Evolutionary conservation across 2,113 vertebrate species (phyloP).

Genomic region (Chionis minor): DNA sequence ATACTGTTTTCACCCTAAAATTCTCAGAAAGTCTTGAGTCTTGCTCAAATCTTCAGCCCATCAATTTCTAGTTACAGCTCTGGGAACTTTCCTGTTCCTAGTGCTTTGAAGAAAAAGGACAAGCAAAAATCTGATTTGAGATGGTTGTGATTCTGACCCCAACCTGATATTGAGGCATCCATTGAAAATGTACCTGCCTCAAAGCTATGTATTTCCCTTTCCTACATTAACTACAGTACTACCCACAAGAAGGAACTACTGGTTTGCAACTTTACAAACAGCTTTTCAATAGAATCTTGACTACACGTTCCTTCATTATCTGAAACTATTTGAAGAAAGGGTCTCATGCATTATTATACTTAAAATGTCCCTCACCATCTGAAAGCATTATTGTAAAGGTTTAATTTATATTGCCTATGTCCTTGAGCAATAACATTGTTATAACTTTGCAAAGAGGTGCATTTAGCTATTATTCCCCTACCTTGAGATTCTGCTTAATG

Average conservation of each 20-base stretch:
- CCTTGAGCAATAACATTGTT: background rate
- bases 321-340: background rate
- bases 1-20: background rate
- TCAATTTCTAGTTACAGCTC: background rate
- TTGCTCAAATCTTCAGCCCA: background rate
- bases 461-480: background rate
- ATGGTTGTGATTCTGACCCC: background rate
- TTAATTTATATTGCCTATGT: background rate
- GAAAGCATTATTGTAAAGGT: background rate
- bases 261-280: background rate
- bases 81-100: background rate
- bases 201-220: background rate
- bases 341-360: background rate
- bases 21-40: background rate
- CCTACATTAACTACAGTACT: background rate
- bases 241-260: background rate
- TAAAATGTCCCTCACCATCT: background rate
- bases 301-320: background rate
- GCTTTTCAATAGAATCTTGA: background rate
- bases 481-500: slow-evolving; percentile 32
- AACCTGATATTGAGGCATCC: background rate
- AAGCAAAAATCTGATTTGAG: background rate
- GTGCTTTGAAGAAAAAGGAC: background rate
- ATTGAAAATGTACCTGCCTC: background rate
- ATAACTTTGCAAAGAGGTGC: background rate